Base-by-base conservation (phyloP, 2,113 vertebrate species). In the Symphodus melops region DNA sequence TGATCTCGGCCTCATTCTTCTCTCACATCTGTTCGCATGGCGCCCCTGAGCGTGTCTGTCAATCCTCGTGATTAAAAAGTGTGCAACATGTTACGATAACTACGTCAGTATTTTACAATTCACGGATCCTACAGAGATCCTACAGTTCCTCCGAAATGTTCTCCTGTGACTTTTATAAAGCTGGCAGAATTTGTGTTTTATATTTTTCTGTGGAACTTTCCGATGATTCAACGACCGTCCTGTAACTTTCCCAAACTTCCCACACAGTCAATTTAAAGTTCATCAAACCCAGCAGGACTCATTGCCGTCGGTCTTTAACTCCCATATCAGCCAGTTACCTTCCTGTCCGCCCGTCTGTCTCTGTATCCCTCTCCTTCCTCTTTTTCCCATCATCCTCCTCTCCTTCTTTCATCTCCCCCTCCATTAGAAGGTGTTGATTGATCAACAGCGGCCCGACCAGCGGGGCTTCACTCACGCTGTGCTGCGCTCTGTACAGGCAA, bases 351-450 rank as follows among this genome's bases (percentile, higher is more conserved):
- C 33, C 21, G 25, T 23, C 33, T 36, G 28, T 23, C 23, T 49
- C 25, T 59, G 19, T 59, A 72, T 69, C 46, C 57, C 53, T 78
- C 58, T 63, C 36, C 20, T 17, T 68, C 49, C 48, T 51, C 28
- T 20, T 33, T 21, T 60, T 63, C 63, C 20, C 41, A 54, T 58
- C 33, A 17, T 82, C 41, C 39, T 58, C n/a, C 12, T 59, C 28
- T 72, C 51, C n/a, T 75, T 49, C 77, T 85, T 85, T 82, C 82
- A 86, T 88, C 77, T 85, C 75, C 65, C 44, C 46, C 42, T 73
- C 73, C 49, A 85, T 85, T 84, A 83, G 80, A 39, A 80, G 70
- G 77, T 88, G 87, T 72, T 84, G 78, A 89, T 81, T 86, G 86
- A 91, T 89, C 80, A 88, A 78, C 75, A 75, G 72, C 79, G 77